Evolutionary conservation across 2,797 vertebrate species (phyloP).

Genomic region (Myotis pilosus): DNA sequence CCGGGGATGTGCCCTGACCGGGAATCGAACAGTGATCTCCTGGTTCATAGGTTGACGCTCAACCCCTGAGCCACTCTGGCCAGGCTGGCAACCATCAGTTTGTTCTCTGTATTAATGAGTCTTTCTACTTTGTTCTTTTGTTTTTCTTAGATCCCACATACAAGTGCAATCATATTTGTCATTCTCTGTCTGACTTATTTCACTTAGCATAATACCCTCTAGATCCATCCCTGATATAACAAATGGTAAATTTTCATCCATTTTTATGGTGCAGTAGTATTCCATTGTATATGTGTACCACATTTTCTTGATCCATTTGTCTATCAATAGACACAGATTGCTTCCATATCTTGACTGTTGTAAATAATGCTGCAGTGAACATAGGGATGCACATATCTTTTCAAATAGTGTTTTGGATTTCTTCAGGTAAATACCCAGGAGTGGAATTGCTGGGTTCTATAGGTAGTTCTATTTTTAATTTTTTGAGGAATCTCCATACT

Average conservation of each 20-base stretch:
- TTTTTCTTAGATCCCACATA: background rate
- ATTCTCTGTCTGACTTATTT: background rate
- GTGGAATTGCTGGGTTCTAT: background rate
- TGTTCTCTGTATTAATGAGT: background rate
- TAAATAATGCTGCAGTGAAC: background rate
- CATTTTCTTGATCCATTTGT: background rate
- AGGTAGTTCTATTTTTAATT: background rate
- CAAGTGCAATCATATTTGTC: background rate
- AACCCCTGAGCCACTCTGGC: too few species aligned
- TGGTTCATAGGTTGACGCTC: too few species aligned
- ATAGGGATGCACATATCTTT: background rate
- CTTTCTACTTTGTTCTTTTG: background rate
- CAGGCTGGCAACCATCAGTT: background rate
- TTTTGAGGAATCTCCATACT: background rate
- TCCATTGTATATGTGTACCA: background rate
- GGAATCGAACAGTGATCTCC: too few species aligned
- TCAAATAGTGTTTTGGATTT: background rate
- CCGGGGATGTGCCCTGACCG: too few species aligned
- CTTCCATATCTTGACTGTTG: background rate
- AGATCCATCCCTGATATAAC: too few species aligned
- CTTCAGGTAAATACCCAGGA: background rate
- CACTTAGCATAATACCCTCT: background rate
- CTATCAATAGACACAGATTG: background rate
- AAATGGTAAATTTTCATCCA: background rate
- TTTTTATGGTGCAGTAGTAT: background rate